A percentile compares a stretch with the other conserved stretches of the same genome.
These are phyloP conservation scores for Scotopteryx bipunctaria DNA, from an alignment of 2,888 invertebrate species.

Conservation along the genomic window DNA sequence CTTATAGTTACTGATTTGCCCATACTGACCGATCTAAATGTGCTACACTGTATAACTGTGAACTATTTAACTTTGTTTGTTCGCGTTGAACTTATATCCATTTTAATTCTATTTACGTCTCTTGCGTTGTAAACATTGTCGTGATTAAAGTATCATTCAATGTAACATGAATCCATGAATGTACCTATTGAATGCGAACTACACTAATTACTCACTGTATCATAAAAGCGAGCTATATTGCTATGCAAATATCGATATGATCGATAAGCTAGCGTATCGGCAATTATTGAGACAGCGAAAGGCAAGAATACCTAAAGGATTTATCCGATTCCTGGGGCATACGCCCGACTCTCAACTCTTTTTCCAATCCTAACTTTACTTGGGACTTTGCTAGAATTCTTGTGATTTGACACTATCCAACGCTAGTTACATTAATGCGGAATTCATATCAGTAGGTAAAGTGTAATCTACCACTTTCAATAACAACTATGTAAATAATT, in stretches of 20 bases:
- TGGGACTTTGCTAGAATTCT: too few relatives aligned
- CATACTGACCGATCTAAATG: too few relatives aligned
- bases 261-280: constrained; percentile 27
- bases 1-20: too few relatives aligned
- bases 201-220: constrained; percentile 34
- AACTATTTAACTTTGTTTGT: constrained; percentile 1
- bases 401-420: too few relatives aligned
- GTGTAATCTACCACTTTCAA: too few relatives aligned
- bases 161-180: constrained; percentile 24
- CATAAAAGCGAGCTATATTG: constrained; percentile 20
- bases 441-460: too few relatives aligned
- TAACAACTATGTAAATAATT: too few relatives aligned
- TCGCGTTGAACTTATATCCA: constrained; percentile 8
- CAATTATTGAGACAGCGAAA: constrained; percentile 31
- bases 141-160: constrained; percentile 29
- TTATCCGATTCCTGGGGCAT: constrained; percentile 34
- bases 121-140: constrained; percentile 27
- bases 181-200: constrained; percentile 31
- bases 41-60: too few relatives aligned
- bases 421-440: too few relatives aligned
- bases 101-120: constrained; percentile 15
- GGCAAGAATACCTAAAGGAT: constrained; percentile 40
- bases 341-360: too few relatives aligned
- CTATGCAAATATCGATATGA: constrained; percentile 26
- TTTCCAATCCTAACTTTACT: too few relatives aligned